Evolutionary conservation across 2,113 vertebrate species (phyloP), one percentile per base, ranked within the genome.

Genomic region (Ailurus styani): DNA sequence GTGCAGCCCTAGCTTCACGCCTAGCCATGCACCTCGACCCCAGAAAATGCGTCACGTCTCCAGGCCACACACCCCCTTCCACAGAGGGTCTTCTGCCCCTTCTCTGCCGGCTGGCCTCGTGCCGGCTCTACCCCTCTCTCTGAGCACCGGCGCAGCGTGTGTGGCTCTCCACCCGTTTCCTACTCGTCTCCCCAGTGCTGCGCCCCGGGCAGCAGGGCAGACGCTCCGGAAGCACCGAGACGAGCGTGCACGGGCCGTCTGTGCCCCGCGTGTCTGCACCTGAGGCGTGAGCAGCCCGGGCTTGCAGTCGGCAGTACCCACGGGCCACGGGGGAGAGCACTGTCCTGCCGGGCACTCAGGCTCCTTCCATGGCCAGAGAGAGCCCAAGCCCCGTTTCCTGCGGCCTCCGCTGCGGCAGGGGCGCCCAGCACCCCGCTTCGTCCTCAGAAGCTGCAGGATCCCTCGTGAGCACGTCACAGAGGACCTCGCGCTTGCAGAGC

Each of bases 101-200:
- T 91, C 66, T 50, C 68, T 54, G 60, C 40, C 2, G 31, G 37
- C 1, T 37, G 77, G 62, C 72, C 25, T 91, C n/a, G 7, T 8
- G 7, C 15, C 50, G 2, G 11, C 85, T 57, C 34, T 20, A 60
- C 31, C 57, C 42, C 66, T 0, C 0, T 23, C 37, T 37, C n/a
- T 8, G 27, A 31, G 47, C 17, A 2, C 23, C 9, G 52, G 34
- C 7, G 0, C 6, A 3, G 3, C 0, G 7, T 0, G 15, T 18
- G 42, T 40, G 37, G 55, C 45, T 73, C 9, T 2, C 37, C 3
- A 34, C 6, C 0, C 0, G 2, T 55, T n/a, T 89, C 40, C 42
- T 70, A 21, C 84, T 27, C 29, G n/a, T 70, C 55, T 62, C 31
- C 45, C 23, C 40, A 7, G 11, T 25, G 13, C 0, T 13, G 7